Evolutionary conservation across 2,113 vertebrate species (phyloP), one percentile per base, ranked within the genome.

Genomic region (Megatriorchis doriae): DNA sequence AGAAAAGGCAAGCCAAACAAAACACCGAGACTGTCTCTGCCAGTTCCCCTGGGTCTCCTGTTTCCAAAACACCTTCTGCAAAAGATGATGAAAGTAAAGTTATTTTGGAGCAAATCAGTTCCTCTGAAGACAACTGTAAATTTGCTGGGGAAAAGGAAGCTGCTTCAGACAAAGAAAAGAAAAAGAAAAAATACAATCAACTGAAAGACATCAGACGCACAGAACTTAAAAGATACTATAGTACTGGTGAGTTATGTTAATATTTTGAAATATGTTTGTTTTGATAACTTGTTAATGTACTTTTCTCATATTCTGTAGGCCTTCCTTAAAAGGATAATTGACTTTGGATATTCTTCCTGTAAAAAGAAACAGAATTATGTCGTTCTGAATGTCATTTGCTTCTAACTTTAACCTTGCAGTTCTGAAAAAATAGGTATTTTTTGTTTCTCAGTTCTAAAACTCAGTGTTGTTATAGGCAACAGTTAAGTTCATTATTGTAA

Each of bases 201-300:
- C 88, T 98, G 81, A 98, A 98, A 81, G 98, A 98, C 67, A 97
- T 98, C 87, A 98, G 98, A 63, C 98, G 98, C 48, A 98, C 98
- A 53, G 98, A 98, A 67, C 97, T 98, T 32, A 98, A 98, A 95
- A 97, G 98, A 97, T 98, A 98, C 43, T 98, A 98, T 17, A 97
- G 75, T 72, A 96, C 94, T 19, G 98, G 98, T 98, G 93, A 98
- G 96, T 90, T 68, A 38, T 3, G 8, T 63, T 75, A 36, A 34
- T 34, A 23, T 31, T 75, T 48, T 81, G n/a, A 80, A 90, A 40
- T 68, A 11, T 17, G 5, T 50, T 89, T 89, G 9, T 48, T 92
- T 86, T 78, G 40, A 13, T 63, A 65, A 34, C 14, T 81, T 68
- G 23, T 67, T 74, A 59, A 45, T 86, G 4, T 36, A 38, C 47